These are phyloP conservation scores for Acarapis woodi DNA, from an alignment of 1,140 invertebrate species.

Conservation along the genomic window DNA sequence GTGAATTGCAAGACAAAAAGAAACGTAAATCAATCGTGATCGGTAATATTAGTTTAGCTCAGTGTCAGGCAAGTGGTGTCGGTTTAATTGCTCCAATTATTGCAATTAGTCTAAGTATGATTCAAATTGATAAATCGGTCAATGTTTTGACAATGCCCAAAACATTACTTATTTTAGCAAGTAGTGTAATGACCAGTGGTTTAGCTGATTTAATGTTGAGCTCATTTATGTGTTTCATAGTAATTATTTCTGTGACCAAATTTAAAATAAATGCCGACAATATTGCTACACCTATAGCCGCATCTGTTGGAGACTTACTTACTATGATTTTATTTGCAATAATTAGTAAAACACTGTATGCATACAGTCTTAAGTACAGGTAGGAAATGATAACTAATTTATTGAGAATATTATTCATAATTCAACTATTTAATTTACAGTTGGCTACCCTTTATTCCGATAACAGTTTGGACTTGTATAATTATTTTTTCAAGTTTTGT, in stretches of 20 bases:
- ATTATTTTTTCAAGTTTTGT: constrained; percentile 21
- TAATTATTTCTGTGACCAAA: constrained; percentile 35
- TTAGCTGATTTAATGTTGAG: constrained; percentile 23
- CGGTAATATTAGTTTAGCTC: constrained; percentile 59
- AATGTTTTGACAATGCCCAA: constrained; percentile 43
- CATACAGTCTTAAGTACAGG: too few relatives aligned
- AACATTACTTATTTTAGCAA: constrained; percentile 49
- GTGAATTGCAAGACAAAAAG: constrained; percentile 34
- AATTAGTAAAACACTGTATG: constrained; percentile 9
- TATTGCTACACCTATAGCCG: constrained; percentile 28
- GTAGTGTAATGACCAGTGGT: constrained; percentile 58
- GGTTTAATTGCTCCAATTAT: constrained; percentile 61
- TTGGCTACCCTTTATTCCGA: background rate
- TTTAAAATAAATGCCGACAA: constrained; percentile 22
- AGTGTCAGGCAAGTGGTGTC: constrained; percentile 49
- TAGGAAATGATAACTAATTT: too few relatives aligned
- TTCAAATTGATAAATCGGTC: constrained; percentile 20
- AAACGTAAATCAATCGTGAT: constrained; percentile 39
- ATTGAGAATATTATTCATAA: too few relatives aligned
- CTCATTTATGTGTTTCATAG: constrained; percentile 15
- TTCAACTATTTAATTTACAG: background rate
- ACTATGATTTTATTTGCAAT: constrained; percentile 20
- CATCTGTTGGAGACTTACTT: constrained; percentile 24
- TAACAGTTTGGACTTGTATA: background rate
- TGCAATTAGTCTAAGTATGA: constrained; percentile 51